phyloP scores from a whole-genome alignment of 2,797 vertebrate genomes.

The Pantherophis vulpinus region DNA sequence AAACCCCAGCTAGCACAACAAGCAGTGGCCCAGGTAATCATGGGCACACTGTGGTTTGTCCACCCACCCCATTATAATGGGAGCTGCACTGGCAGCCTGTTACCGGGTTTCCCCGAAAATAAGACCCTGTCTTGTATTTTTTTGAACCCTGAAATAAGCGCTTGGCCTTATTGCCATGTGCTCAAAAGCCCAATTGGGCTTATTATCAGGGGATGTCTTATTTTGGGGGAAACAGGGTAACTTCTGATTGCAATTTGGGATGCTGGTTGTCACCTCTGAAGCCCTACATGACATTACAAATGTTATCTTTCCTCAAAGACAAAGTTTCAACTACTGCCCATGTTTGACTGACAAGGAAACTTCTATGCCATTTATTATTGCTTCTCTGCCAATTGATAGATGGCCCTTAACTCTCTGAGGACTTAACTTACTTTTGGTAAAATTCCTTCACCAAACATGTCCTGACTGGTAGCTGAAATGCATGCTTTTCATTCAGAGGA shows the following conservation, averaged over 20 bases:
- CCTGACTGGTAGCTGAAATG: slow-evolving; percentile 88
- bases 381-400: not conserved
- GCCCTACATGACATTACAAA: not conserved
- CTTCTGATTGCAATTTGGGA: not conserved
- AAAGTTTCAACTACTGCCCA: not conserved
- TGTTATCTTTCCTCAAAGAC: not conserved
- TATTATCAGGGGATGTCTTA: too few relatives aligned
- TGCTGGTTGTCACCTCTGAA: not conserved
- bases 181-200: too few relatives aligned
- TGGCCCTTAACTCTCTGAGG: not conserved
- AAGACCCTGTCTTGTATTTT: too few relatives aligned
- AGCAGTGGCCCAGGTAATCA: not conserved
- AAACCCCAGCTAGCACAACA: not conserved
- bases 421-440: slow-evolving; percentile 83
- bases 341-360: not conserved
- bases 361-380: not conserved
- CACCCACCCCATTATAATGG: not conserved
- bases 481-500: slow-evolving; percentile 83
- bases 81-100: not conserved
- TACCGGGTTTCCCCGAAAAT: not conserved
- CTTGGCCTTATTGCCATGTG: too few relatives aligned
- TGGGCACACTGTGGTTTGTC: not conserved
- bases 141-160: too few relatives aligned
- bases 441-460: slow-evolving; percentile 83
- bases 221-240: not conserved